Evolutionary conservation across 2,113 vertebrate species (phyloP).

Genomic region (Proterorhinus semilunaris): DNA sequence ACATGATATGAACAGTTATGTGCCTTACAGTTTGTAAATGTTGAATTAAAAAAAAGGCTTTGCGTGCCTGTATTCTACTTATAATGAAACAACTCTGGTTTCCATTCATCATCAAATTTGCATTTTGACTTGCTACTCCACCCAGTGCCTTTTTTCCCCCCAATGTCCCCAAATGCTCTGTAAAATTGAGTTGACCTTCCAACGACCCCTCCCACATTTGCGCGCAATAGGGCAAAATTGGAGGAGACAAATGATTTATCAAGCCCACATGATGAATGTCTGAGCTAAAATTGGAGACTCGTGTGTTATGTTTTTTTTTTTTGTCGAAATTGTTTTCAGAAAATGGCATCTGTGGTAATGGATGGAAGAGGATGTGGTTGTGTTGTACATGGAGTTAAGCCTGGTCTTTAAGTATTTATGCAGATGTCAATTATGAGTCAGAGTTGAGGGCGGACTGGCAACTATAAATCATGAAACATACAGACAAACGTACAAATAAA

Average conservation of each 20-base stretch:
- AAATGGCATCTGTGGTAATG: conserved; percentile 19
- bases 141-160: neutral
- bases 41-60: too few relatives aligned
- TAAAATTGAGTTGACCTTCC: neutral
- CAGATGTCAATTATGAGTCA: conserved; percentile 17
- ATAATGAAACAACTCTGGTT: neutral
- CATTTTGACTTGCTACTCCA: neutral
- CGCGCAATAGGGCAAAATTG: conserved; percentile 16
- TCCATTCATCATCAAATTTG: conserved; percentile 2
- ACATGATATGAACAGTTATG: too few relatives aligned
- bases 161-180: conserved; percentile 2
- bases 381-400: conserved; percentile 33
- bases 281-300: conserved; percentile 9
- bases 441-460: neutral
- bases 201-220: conserved; percentile 37
- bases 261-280: conserved; percentile 14
- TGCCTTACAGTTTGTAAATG: too few relatives aligned
- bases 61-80: too few relatives aligned
- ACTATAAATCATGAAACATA: neutral
- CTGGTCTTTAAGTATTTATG: conserved; percentile 12
- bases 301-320: neutral
- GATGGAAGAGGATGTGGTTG: conserved; percentile 36
- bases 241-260: conserved; percentile 27
- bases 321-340: conserved; percentile 45
- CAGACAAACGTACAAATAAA: neutral